Conservation (phyloP, 2,113 vertebrate species). For the Stegastes partitus region DNA sequence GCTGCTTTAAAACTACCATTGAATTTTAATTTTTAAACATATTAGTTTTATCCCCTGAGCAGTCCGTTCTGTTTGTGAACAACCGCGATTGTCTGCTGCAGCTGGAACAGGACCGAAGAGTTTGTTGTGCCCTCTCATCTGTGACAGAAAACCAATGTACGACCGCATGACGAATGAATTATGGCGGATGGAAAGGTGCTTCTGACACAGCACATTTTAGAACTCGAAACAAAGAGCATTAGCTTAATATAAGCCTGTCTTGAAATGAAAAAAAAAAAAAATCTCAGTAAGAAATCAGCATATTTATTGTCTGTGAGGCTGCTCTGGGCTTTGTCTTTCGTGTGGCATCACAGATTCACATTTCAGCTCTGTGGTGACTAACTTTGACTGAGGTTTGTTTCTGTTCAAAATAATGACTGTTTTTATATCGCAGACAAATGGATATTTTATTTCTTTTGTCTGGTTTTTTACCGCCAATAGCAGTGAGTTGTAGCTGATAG, state of each 20-base stretch:
- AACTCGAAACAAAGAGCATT: conserved; percentile 42
- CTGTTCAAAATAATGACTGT: not conserved
- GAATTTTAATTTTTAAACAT: conserved; percentile 66
- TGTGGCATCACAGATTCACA: not conserved
- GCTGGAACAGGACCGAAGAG: conserved; percentile 25
- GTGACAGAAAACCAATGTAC: conserved; percentile 49
- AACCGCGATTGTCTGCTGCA: conserved; percentile 44
- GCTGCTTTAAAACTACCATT: conserved; percentile 44
- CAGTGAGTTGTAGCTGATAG: too few relatives aligned
- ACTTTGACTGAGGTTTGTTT: not conserved
- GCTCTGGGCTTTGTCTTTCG: conserved; percentile 24
- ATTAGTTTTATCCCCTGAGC: conserved; percentile 52
- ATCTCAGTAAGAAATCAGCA: conserved; percentile 4
- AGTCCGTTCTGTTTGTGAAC: conserved; percentile 43
- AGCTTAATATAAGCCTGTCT: conserved; percentile 5
- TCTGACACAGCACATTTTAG: conserved; percentile 56
- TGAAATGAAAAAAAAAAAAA: conserved; percentile 8
- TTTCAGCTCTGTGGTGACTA: conserved; percentile 3
- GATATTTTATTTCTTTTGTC: not conserved
- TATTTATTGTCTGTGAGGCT: conserved; percentile 26
- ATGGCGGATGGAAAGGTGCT: conserved; percentile 34
- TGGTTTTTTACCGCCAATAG: not conserved
- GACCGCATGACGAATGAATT: conserved; percentile 48
- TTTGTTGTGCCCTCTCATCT: conserved; percentile 52
- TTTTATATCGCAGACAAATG: too few relatives aligned